Percentiles rank a stretch among this genome's conserved stretches.
phyloP scores from a whole-genome alignment of 1,140 invertebrate species.

The Teleopsis dalmanni region DNA sequence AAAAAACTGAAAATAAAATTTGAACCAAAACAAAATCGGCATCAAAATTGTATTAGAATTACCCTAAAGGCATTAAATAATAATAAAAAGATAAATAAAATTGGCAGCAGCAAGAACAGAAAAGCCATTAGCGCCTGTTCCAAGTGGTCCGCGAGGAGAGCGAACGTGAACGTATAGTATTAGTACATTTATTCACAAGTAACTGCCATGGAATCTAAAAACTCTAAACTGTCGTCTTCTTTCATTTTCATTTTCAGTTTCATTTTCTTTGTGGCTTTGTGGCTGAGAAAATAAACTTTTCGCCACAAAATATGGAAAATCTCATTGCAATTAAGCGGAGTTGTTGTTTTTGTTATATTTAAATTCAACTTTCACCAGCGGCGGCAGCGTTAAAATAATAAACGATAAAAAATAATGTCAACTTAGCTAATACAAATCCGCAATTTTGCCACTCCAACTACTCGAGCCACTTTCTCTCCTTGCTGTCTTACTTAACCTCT shows the following conservation, averaged over 20 bases:
- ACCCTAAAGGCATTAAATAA: constrained; percentile 5
- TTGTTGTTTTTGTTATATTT: no score
- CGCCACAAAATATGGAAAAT: no score
- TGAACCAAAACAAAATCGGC: background rate
- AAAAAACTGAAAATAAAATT: background rate
- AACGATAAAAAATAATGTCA: constrained; percentile 12
- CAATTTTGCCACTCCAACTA: background rate
- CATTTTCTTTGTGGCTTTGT: no score
- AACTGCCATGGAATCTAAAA: no score
- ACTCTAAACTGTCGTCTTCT: no score
- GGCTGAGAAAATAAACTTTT: no score
- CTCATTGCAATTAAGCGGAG: no score
- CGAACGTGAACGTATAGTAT: background rate
- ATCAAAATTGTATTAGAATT: constrained; percentile 6
- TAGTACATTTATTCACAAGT: no score
- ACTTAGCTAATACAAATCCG: background rate
- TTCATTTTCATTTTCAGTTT: no score
- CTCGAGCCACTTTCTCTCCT: background rate
- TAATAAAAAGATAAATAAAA: background rate
- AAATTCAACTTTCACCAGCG: no score
- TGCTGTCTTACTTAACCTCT: background rate
- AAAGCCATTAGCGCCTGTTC: no score
- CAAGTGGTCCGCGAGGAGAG: background rate
- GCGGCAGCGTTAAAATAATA: constrained; percentile 5
- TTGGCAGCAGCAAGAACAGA: background rate